Evolutionary conservation across 2,113 vertebrate species (phyloP).

Genomic region (Gulo gulo): DNA sequence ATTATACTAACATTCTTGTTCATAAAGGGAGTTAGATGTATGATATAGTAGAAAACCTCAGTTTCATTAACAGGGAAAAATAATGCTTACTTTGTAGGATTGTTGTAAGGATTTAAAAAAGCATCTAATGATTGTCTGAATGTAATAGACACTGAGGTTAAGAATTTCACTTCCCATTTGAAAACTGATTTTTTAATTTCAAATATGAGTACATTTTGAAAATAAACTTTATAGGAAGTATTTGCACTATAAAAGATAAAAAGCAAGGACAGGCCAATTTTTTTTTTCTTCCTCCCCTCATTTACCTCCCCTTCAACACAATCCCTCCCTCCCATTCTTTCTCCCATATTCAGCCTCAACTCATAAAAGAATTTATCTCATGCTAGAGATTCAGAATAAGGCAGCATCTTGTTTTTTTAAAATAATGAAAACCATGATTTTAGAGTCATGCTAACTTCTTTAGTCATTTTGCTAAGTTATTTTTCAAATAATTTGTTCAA

Average conservation of each 20-base stretch:
- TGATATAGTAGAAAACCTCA: neutral
- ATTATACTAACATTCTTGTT: neutral
- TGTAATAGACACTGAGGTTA: neutral
- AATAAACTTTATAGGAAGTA: neutral
- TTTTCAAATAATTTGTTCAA: neutral
- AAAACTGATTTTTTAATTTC: neutral
- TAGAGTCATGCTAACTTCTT: neutral
- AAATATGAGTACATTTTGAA: neutral
- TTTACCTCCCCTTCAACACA: neutral
- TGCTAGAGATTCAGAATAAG: neutral
- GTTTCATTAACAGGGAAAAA: neutral
- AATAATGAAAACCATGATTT: neutral
- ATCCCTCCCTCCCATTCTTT: neutral
- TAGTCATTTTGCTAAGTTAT: neutral
- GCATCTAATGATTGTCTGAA: neutral
- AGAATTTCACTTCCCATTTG: neutral
- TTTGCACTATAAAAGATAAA: neutral
- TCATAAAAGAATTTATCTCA: neutral
- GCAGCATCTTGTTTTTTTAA: neutral
- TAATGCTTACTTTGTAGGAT: neutral
- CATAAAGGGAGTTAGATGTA: neutral
- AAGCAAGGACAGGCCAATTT: neutral
- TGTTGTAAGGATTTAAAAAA: neutral
- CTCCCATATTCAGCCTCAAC: neutral
- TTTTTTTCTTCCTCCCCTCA: neutral